These are phyloP conservation scores for Oscheius sp. DNA, from an alignment of 1,140 invertebrate species.

Conservation along the genomic window DNA sequence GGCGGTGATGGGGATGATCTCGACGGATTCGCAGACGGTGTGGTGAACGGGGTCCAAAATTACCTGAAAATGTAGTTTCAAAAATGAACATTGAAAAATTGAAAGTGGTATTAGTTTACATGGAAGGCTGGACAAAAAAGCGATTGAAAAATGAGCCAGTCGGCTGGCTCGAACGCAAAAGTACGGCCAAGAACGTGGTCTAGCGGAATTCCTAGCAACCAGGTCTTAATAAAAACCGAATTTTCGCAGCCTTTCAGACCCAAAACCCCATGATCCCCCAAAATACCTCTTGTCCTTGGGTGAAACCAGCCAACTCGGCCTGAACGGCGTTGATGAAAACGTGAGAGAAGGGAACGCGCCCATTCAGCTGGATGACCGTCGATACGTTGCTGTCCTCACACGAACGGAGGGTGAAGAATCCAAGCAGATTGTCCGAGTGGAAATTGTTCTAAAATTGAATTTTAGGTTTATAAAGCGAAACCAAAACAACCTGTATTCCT, in stretches of 20 bases:
- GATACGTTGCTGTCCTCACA: slow-evolving; percentile 9
- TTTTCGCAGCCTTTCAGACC: too few relatives aligned
- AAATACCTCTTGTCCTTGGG: slow-evolving; percentile 20
- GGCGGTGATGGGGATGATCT: slow-evolving; percentile 38
- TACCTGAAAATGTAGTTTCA: slow-evolving; percentile 34
- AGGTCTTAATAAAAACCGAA: too few relatives aligned
- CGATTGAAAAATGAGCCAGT: too few relatives aligned
- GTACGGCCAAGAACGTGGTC: too few relatives aligned
- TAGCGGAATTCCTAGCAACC: too few relatives aligned
- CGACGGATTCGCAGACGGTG: slow-evolving; percentile 18
- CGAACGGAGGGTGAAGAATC: slow-evolving; percentile 14
- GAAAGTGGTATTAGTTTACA: too few relatives aligned
- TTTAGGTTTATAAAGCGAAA: not conserved
- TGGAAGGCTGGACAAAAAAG: too few relatives aligned
- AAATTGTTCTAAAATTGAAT: not conserved
- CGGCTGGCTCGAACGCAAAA: too few relatives aligned
- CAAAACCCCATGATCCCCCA: not conserved
- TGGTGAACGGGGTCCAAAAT: slow-evolving; percentile 39
- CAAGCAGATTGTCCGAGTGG: not conserved
- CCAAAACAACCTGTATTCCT: not conserved
- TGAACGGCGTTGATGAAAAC: slow-evolving; percentile 19
- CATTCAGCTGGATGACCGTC: slow-evolving; percentile 18
- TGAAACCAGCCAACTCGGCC: slow-evolving; percentile 24
- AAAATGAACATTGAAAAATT: too few relatives aligned
- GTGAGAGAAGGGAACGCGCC: slow-evolving; percentile 20